A percentile compares a stretch with the other conserved stretches of the same genome.
phyloP scores from a whole-genome alignment of 2,888 invertebrate genomes.

The Tipula vernalis region DNA sequence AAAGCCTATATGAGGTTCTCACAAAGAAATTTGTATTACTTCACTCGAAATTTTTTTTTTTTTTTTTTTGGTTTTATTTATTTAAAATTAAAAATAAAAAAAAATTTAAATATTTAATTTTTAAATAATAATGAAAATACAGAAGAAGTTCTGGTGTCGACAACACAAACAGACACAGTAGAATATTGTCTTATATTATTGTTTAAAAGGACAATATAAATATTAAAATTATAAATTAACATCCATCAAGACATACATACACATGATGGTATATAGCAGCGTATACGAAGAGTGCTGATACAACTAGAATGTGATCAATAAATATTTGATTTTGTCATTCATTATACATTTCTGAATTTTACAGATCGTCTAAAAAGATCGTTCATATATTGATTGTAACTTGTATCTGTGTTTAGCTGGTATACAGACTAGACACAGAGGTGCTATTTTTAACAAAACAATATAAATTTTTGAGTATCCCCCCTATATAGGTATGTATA shows the following conservation, averaged over 20 bases:
- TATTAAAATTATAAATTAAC: neutral
- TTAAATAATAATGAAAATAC: neutral
- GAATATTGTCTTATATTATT: neutral
- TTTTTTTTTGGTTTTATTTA: neutral
- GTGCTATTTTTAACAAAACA: neutral
- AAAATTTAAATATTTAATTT: slow-evolving; percentile 4
- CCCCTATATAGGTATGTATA: too few species aligned
- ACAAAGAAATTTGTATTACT: neutral
- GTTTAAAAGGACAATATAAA: neutral
- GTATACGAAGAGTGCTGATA: neutral
- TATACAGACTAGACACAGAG: neutral
- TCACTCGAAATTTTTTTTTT: neutral
- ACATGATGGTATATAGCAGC: neutral
- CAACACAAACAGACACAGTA: neutral
- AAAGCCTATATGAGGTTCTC: neutral
- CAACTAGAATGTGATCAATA: neutral
- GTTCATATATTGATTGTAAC: neutral
- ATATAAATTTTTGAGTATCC: neutral
- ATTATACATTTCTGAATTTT: neutral
- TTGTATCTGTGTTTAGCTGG: neutral
- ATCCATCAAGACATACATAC: neutral
- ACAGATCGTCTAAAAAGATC: neutral
- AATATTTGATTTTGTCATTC: slow-evolving; percentile 4
- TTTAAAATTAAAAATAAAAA: neutral
- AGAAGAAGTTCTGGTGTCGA: neutral